Conservation (phyloP, 2,888 invertebrate genomes). For the Hirtodrosophila trivittata region DNA sequence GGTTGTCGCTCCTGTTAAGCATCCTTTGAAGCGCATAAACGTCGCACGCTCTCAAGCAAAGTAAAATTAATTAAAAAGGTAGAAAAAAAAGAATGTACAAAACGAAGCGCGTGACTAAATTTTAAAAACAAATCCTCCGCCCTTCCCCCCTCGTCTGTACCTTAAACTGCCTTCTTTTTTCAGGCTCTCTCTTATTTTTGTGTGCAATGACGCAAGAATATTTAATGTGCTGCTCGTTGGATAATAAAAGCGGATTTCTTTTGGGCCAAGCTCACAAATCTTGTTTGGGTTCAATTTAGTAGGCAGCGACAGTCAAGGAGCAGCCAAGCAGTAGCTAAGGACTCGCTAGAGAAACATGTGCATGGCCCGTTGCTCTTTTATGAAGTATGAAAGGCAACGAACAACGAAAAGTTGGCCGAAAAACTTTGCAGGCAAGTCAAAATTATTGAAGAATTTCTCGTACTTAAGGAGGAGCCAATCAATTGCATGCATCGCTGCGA, state of each 20-base stretch:
- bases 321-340: neutral
- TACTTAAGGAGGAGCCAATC: conserved; percentile 61
- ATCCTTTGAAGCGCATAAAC: conserved; percentile 56
- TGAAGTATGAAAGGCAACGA: conserved; percentile 46
- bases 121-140: conserved; percentile 57
- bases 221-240: conserved; percentile 64
- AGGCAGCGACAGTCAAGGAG: too few species aligned
- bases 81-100: conserved; percentile 47
- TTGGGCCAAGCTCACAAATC: conserved; percentile 60
- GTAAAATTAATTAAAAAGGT: conserved; percentile 74
- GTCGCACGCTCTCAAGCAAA: conserved; percentile 37
- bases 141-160: neutral
- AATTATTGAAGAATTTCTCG: conserved; percentile 58
- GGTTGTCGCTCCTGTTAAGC: conserved; percentile 17
- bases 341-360: conserved; percentile 20
- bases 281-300: conserved; percentile 60
- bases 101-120: conserved; percentile 67
- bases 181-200: conserved; percentile 1
- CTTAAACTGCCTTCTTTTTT: neutral
- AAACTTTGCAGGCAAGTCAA: conserved; percentile 48
- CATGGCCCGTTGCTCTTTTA: conserved; percentile 43
- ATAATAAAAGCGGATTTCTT: conserved; percentile 71
- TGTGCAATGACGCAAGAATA: conserved; percentile 73
- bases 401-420: conserved; percentile 27
- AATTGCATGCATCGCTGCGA: conserved; percentile 65